Evolutionary conservation across 1,140 invertebrate genomes (phyloP), one percentile per base, ranked within the genome.

Genomic region (Calosoma granatense): DNA sequence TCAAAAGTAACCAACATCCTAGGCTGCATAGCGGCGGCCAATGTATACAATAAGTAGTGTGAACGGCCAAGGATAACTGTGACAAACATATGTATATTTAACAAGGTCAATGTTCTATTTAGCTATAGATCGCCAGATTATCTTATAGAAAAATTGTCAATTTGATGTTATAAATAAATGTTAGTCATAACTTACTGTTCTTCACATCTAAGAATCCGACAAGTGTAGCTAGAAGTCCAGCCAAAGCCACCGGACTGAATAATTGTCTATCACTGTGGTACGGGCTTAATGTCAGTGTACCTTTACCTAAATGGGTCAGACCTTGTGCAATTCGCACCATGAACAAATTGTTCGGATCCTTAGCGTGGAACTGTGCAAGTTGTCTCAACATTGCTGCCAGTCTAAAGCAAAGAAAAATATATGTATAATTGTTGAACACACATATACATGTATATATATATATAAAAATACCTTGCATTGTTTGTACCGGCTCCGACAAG

Each of bases 1-100:
- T 99, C 92, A 64, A 99, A 94, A n/a, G 97, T 99, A 2, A 98
- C 93, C n/a, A 99, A 72, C 95, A 98, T 98, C 60, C 97, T 83
- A 0, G 97, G 96, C 69, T 99, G 96, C 88, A 99, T 98, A 12
- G 97, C 95, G 1, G 94, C 86, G 2, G 95, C 93, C 62, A 99
- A 72, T 1, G 92, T 92, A 74, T 97, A 99, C 26, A 99, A 72
- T 54, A 99, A 76, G 72, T 99, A 99, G 70, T 99, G 97, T 17
- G 92, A 94, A 70, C 94, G 90, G 57, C 94, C 93, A 20, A 99
- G 77, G 67, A 99, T 96, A 63, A 95, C 92, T 86, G 74, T 51
- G 78, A 81, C 62, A 64, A 64, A 69, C 63, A 63, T 65, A 52
- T 23, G 36, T 1, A 6, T n/a, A n/a, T n/a, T n/a, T n/a, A 36